Evolutionary conservation across 2,888 invertebrate genomes (phyloP), one percentile per base, ranked within the genome.

Genomic region (Lycia hirtaria): DNA sequence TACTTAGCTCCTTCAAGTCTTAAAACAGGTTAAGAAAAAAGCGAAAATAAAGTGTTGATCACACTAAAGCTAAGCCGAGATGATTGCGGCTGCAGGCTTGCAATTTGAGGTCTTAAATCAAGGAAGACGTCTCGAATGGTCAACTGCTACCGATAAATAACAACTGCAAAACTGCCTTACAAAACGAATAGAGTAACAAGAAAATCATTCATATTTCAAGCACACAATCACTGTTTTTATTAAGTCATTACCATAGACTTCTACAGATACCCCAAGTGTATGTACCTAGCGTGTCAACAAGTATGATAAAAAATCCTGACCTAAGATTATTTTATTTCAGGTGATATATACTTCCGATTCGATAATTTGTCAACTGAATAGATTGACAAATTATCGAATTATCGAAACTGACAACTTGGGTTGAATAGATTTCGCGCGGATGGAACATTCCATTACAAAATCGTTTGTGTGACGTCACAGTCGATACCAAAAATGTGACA

Each of bases 91-190:
- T 47, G 78, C 72, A 72, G 80, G 78, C 77, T 76, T 86, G 90
- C 90, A 91, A 92, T 92, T 91, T 92, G 79, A 81, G 84, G 81
- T 83, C 79, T 69, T 92, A 92, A 92, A 92, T 92, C 91, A 90
- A 79, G 73, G 69, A 76, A 74, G 72, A 77, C 72, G 76, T 68
- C 73, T 56, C 75, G 73, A 74, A 73, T 70, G 76, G 73, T 68
- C 78, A 71, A 62, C 79, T 60, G 89, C 91, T 89, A 87, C 90
- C 88, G 89, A 90, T 89, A 90, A 91, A 89, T 88, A 87, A 88
- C 79, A 76, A 64, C 70, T 63, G 65, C 71, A 88, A 79, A 76
- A 64, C 70, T 63, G 65, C 71, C 71, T 75, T 67, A 72, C 76
- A 73, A 78, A 80, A 63, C 85, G 85, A 87, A 88, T 88, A 87